Conservation (phyloP, 2,888 invertebrate species). For the Diplazon laetatorius region DNA sequence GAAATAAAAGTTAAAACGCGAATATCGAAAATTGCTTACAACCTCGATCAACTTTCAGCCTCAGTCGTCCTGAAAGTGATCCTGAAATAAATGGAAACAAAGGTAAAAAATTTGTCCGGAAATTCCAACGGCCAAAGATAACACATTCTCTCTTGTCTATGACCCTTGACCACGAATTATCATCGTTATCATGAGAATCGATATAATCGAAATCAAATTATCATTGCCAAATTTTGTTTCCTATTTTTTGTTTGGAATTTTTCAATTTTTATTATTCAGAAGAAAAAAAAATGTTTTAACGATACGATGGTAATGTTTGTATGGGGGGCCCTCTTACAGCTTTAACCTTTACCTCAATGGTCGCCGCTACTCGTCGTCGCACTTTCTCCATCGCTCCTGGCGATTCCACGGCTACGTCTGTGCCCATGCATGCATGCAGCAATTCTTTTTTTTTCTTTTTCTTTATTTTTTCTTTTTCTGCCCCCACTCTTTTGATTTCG, state of each 20-base stretch:
- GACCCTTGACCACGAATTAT: constrained; percentile 20
- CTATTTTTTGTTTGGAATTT: neutral
- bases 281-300: too few relatives aligned
- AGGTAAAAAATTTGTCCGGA: too few relatives aligned
- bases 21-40: too few relatives aligned
- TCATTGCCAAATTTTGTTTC: constrained; percentile 33
- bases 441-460: constrained; percentile 4
- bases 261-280: too few relatives aligned
- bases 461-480: too few relatives aligned
- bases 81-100: too few relatives aligned
- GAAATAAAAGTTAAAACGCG: too few relatives aligned
- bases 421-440: constrained; percentile 60
- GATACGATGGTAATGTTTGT: too few relatives aligned
- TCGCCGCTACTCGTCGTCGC: constrained; percentile 72
- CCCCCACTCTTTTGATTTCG: neutral
- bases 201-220: constrained; percentile 14
- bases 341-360: constrained; percentile 80
- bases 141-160: too few relatives aligned
- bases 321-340: constrained; percentile 71
- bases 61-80: too few relatives aligned
- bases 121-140: too few relatives aligned
- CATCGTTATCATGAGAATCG: constrained; percentile 6
- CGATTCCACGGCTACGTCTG: constrained; percentile 50
- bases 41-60: too few relatives aligned
- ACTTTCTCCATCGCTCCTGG: constrained; percentile 76